These are phyloP conservation scores for Agriotes lineatus DNA, from an alignment of 2,888 invertebrate species.

Conservation along the genomic window DNA sequence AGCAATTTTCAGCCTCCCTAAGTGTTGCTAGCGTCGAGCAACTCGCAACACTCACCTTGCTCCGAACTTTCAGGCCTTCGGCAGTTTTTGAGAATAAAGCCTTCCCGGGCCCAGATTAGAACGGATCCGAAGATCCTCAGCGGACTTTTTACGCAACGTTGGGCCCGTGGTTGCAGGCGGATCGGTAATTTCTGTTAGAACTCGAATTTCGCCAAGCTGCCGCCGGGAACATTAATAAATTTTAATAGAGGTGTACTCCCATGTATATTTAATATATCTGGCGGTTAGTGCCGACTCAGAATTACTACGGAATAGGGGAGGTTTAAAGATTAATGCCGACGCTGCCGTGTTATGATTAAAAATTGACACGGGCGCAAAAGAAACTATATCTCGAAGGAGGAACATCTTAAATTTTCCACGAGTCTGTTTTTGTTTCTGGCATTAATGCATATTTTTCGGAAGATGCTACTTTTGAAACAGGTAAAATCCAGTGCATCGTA, in stretches of 20 bases:
- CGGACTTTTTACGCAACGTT: no score
- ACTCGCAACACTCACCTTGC: not conserved
- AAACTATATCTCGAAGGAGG: not conserved
- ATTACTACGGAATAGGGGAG: constrained; percentile 14
- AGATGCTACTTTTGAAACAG: no score
- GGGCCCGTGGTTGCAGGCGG: no score
- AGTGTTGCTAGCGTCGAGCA: not conserved
- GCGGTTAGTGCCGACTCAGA: constrained; percentile 14
- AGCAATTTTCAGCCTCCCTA: constrained; percentile 11
- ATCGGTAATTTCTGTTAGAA: no score
- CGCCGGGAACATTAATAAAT: constrained; percentile 21
- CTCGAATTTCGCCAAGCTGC: no score
- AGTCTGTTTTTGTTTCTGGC: no score
- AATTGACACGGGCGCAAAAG: not conserved
- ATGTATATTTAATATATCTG: constrained; percentile 17
- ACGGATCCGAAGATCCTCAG: no score
- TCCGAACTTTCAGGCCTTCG: not conserved
- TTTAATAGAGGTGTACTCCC: constrained; percentile 18
- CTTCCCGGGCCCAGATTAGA: no score
- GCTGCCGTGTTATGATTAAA: constrained; percentile 9
- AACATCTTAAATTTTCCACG: no score
- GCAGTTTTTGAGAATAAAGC: no score
- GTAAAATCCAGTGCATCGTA: no score
- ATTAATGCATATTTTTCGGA: no score
- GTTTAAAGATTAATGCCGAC: constrained; percentile 20